Conservation (phyloP, 2,797 vertebrate species). For the Phrynocephalus guinanensis region DNA sequence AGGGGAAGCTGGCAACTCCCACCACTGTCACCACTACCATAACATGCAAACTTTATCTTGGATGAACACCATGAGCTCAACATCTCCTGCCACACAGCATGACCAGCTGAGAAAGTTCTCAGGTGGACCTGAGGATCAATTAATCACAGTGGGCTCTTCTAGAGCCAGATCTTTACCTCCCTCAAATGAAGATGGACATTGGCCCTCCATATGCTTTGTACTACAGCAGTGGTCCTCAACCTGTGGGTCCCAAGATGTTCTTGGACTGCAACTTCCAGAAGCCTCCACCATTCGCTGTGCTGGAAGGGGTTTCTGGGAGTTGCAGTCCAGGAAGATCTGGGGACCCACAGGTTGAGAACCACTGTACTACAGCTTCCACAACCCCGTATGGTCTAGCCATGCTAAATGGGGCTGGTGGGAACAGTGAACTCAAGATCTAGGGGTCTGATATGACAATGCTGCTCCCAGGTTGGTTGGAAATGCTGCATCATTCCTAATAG, state of each 20-base stretch:
- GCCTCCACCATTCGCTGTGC: no score
- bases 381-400: background rate
- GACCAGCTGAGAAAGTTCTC: constrained; percentile 38
- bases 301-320: no score
- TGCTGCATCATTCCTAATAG: background rate
- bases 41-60: background rate
- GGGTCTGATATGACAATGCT: background rate
- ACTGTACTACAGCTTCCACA: background rate
- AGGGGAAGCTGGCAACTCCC: no score
- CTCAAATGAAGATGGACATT: background rate
- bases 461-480: background rate
- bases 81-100: background rate
- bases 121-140: constrained; percentile 25
- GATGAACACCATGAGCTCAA: background rate
- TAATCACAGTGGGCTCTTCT: background rate
- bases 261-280: no score
- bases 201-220: background rate
- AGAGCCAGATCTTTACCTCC: background rate
- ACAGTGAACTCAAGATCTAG: background rate
- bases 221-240: no score
- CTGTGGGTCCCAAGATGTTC: no score
- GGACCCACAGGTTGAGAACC: no score
- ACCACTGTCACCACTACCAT: no score
- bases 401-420: background rate
- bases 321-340: no score